Percentiles rank a stretch among this genome's conserved stretches.
phyloP scores from a whole-genome alignment of 2,113 vertebrate species.

The Mesocricetus auratus region DNA sequence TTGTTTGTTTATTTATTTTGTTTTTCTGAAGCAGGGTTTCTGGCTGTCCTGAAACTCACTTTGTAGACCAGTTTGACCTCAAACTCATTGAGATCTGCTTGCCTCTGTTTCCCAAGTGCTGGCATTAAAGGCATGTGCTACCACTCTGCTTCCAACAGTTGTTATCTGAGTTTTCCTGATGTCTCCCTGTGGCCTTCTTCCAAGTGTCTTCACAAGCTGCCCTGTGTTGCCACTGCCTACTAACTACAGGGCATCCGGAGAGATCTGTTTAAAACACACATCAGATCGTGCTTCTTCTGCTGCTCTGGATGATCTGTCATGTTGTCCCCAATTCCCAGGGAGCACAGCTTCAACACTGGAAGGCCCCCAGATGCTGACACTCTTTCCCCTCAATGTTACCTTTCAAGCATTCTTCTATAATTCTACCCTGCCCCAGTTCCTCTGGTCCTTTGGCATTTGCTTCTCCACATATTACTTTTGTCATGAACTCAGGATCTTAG shows the following conservation, averaged over 20 bases:
- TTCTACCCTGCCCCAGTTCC: neutral
- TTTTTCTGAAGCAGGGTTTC: neutral
- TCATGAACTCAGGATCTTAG: neutral
- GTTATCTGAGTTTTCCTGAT: neutral
- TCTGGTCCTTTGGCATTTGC: neutral
- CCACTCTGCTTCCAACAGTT: neutral
- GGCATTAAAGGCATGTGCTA: neutral
- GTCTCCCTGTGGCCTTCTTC: neutral
- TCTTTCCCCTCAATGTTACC: neutral
- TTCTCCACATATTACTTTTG: neutral
- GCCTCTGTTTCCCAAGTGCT: neutral
- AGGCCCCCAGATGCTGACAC: neutral
- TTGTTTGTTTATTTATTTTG: neutral
- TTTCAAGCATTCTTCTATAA: neutral
- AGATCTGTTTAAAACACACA: neutral
- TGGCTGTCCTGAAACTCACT: neutral
- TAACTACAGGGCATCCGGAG: neutral
- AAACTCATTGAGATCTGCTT: neutral
- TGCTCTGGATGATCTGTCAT: too few species aligned
- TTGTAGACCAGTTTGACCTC: neutral
- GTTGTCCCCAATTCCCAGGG: neutral
- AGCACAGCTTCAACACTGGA: neutral
- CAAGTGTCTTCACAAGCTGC: neutral
- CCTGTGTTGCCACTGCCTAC: neutral
- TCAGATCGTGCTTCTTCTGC: neutral